Conservation (phyloP, 2,113 vertebrate species). For the Bufo gargarizans region DNA sequence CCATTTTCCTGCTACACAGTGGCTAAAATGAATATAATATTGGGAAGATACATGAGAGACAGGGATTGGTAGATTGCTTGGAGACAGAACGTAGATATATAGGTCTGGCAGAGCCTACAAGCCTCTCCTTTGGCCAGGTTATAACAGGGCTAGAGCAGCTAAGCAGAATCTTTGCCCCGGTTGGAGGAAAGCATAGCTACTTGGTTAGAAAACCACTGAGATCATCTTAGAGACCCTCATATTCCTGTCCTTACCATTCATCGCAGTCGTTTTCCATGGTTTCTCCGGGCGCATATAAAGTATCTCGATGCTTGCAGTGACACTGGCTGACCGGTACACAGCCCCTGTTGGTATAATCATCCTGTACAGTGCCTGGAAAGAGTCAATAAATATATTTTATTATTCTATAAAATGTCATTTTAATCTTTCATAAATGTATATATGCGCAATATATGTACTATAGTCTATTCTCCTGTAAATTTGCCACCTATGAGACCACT, state of each 20-base stretch:
- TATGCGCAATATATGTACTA: background rate
- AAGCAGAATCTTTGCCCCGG: no score
- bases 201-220: background rate
- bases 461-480: background rate
- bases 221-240: background rate
- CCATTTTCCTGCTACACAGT: slow-evolving; percentile 85
- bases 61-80: background rate
- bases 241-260: slow-evolving; percentile 79
- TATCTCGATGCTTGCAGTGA: slow-evolving; percentile 79
- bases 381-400: background rate
- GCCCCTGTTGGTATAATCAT: slow-evolving; percentile 81
- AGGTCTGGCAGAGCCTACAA: background rate
- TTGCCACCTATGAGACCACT: background rate
- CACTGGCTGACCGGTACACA: slow-evolving; percentile 82
- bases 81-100: background rate
- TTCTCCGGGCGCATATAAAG: slow-evolving; percentile 74
- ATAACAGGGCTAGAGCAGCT: background rate
- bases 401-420: background rate
- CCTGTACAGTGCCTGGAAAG: slow-evolving; percentile 85
- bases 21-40: slow-evolving; percentile 69
- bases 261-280: slow-evolving; percentile 72
- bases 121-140: background rate
- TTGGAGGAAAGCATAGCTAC: background rate
- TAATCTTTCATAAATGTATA: no score
- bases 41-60: background rate